These are phyloP conservation scores for Ectobius pallidus DNA, from an alignment of 2,888 invertebrate species.

Conservation along the genomic window DNA sequence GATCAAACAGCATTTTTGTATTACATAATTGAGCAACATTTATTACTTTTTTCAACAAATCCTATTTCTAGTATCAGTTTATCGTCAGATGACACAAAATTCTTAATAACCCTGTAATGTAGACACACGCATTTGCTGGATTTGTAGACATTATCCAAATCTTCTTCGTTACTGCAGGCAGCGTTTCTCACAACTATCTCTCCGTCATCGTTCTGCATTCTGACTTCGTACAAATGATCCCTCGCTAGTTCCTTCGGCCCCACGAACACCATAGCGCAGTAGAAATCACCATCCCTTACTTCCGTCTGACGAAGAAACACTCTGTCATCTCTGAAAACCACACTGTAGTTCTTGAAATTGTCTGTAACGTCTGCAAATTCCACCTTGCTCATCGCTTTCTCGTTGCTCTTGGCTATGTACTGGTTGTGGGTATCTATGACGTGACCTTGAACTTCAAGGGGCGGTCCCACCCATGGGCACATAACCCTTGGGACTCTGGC, in stretches of 20 bases:
- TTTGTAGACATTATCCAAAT: background rate
- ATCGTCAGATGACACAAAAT: background rate
- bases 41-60: background rate
- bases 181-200: background rate
- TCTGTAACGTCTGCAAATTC: background rate
- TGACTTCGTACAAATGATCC: background rate
- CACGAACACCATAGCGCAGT: background rate
- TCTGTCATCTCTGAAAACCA: background rate
- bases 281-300: background rate
- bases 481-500: background rate
- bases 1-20: too few relatives aligned
- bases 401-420: background rate
- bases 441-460: background rate
- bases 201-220: background rate
- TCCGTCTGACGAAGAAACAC: background rate
- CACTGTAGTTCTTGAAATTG: background rate
- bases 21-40: background rate
- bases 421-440: background rate
- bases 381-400: too few relatives aligned
- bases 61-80: background rate
- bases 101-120: background rate
- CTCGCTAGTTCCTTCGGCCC: background rate
- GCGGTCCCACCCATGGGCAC: background rate
- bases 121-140: background rate
- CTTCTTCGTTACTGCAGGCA: background rate